Evolutionary conservation across 2,797 vertebrate genomes (phyloP), one percentile per base, ranked within the genome.

Genomic region (Anableps anableps): DNA sequence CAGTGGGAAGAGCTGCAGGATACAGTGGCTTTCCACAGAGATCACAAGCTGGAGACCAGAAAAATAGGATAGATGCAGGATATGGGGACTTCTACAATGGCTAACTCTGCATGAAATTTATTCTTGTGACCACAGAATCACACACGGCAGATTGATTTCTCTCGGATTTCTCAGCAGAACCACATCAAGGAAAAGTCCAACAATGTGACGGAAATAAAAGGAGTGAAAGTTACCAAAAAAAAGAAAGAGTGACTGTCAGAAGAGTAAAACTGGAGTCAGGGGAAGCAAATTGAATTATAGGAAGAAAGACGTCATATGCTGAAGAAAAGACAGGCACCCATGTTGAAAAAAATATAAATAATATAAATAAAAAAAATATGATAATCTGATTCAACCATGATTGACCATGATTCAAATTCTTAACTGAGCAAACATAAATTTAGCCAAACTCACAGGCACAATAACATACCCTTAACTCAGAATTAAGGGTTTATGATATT

Each of bases 61-160:
- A 84, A 86, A 89, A 89, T 90, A 86, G 82, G 84, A 86, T 78
- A 76, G 88, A 87, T 34, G 66, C 82, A 88, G 88, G 93, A 91
- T 91, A 85, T 90, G 85, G 86, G 73, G 85, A 87, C 79, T 77
- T 82, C 72, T 73, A 85, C 82, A 86, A 88, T 81, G 83, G 82
- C 80, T 64, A 87, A 82, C 76, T 14, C 71, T 75, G 79, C 75
- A 82, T 81, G 83, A 84, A 92, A 90, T 85, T 82, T 83, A 90
- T 88, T 88, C 86, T 81, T 77, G 72, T 76, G 75, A 74, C 91
- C 89, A 80, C 88, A 87, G 79, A 91, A 90, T 90, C 83, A 80
- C 86, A 85, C 77, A 60, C 83, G 85, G 87, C 88, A 87, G 85
- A 90, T 89, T 83, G 89, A 83, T 89, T 90, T 89, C 80, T 84